These are phyloP conservation scores for Jordanella pulchra DNA, from an alignment of 2,797 vertebrate genomes.

Conservation along the genomic window DNA sequence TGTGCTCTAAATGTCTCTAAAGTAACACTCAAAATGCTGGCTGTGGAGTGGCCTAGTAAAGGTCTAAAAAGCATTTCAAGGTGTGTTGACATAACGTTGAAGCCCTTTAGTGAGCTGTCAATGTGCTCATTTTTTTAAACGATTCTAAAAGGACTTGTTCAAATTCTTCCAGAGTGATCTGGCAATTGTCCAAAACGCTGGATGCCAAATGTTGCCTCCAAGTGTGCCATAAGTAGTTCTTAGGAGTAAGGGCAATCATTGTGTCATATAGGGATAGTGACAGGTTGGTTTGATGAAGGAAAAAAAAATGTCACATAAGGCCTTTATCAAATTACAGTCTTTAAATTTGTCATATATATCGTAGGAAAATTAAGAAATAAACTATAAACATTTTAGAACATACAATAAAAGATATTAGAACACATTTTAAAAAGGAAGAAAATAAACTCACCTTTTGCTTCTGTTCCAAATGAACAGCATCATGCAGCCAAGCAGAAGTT, in stretches of 20 bases:
- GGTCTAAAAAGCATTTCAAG: no score
- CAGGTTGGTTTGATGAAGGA: background rate
- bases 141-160: no score
- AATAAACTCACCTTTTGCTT: conserved; percentile 65
- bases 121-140: no score
- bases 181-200: background rate
- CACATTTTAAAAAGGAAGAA: background rate
- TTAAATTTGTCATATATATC: background rate
- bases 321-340: background rate
- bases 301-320: background rate
- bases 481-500: conserved; percentile 50
- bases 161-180: background rate
- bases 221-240: background rate
- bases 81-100: no score
- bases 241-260: background rate
- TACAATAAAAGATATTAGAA: background rate
- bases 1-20: no score
- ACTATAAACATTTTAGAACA: background rate
- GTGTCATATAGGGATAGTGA: background rate
- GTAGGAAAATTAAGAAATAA: background rate
- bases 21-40: no score
- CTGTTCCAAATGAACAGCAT: conserved; percentile 56
- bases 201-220: background rate
- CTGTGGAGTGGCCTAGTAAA: no score
- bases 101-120: no score